Base-by-base conservation (phyloP, 2,113 vertebrate species). In the Corythaeola cristata region DNA sequence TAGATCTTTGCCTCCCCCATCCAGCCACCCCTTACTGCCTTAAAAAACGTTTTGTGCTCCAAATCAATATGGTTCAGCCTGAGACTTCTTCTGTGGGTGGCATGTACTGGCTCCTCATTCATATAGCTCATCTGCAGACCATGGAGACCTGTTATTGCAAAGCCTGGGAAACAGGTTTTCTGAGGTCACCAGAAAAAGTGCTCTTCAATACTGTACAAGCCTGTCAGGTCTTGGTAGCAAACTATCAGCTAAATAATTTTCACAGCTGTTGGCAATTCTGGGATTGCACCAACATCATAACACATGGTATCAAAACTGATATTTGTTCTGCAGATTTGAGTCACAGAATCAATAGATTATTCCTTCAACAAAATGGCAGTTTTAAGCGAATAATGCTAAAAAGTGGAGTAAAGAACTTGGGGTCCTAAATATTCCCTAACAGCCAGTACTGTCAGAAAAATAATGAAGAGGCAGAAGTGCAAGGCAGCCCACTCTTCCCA, bases 271-370 rank as follows among this genome's bases (percentile, higher is more conserved):
- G n/a, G 59, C 12, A 69, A 11, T 53, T 88, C 45, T 41, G 35
- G 21, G 53, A 64, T 83, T 52, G 35, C 53, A 60, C 27, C 50
- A 66, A 22, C 0, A 0, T 19, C 83, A n/a, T 15, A 90, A 50
- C 27, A 41, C 17, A 37, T 0, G 0, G 49, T 30, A 72, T 45
- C 30, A 80, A 92, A 84, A 78, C 4, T 4, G 3, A 2, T 35
- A 63, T 67, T 66, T 76, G 15, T 67, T 35, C 37, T 72, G 60
- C 26, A 94, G 35, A 71, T 73, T 37, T 53, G 35, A 74, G 27
- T 41, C 33, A 75, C 21, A 72, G 80, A 77, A 77, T 58, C 19
- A 66, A 68, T 21, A 63, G 23, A 28, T 73, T 33, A 37, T 23
- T 85, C n/a, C 15, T 79, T 90, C 24, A 92, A 56, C 8, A 62